Evolutionary conservation across 2,888 invertebrate genomes (phyloP).

Genomic region (Oxyteleia sp.): DNA sequence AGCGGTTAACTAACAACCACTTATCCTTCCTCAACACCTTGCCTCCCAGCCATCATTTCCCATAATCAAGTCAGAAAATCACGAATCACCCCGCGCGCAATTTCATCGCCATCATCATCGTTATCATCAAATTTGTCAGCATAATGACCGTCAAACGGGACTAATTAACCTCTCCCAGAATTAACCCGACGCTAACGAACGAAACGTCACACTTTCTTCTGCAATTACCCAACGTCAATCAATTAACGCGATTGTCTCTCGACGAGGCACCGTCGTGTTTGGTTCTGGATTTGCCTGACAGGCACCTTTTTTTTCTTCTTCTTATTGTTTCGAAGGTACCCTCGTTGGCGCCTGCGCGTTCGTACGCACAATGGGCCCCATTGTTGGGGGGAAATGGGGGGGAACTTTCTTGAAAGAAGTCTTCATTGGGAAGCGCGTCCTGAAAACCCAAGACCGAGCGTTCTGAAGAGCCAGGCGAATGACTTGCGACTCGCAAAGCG

Average conservation of each 20-base stretch:
- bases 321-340: constrained; percentile 80
- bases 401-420: constrained; percentile 78
- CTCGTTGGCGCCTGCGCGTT: constrained; percentile 80
- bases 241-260: constrained; percentile 57
- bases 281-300: constrained; percentile 74
- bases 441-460: constrained; percentile 74
- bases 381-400: constrained; percentile 82
- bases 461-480: constrained; percentile 79
- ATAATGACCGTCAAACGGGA: constrained; percentile 47
- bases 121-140: constrained; percentile 50
- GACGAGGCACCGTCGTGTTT: not conserved
- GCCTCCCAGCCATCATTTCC: not conserved
- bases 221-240: constrained; percentile 64
- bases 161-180: constrained; percentile 25
- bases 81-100: constrained; percentile 10
- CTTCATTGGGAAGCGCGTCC: constrained; percentile 78
- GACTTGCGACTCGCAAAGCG: constrained; percentile 82
- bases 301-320: too few relatives aligned
- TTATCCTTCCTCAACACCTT: constrained; percentile 23
- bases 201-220: constrained; percentile 43
- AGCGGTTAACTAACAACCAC: constrained; percentile 35
- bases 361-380: constrained; percentile 82
- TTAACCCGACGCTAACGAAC: constrained; percentile 37
- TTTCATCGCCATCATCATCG: constrained; percentile 17
- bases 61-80: constrained; percentile 25